phyloP scores from a whole-genome alignment of 2,113 vertebrate species.

The Candoia aspera region DNA sequence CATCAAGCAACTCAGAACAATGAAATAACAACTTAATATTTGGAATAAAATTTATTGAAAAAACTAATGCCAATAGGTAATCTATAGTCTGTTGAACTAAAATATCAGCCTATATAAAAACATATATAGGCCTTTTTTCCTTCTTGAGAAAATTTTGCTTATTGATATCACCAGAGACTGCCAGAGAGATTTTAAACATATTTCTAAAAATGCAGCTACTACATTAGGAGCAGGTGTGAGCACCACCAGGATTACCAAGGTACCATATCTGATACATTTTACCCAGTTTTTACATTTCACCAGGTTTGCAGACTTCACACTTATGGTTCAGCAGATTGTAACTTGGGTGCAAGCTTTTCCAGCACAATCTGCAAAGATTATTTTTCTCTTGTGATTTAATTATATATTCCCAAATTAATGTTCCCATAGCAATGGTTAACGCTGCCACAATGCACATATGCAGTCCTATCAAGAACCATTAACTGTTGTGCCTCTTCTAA shows the following conservation, averaged over 20 bases:
- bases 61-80: slow-evolving; percentile 44
- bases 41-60: slow-evolving; percentile 33
- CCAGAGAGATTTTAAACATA: slow-evolving; percentile 19
- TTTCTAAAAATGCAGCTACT: background rate
- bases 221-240: fast-evolving
- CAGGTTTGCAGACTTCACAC: slow-evolving; percentile 26
- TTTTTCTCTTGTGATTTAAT: slow-evolving; percentile 49
- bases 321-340: slow-evolving; percentile 53
- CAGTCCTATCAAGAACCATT: slow-evolving; percentile 42
- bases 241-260: background rate
- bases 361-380: slow-evolving; percentile 50
- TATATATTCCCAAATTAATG: slow-evolving; percentile 49
- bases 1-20: background rate
- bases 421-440: slow-evolving; percentile 66
- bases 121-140: background rate
- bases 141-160: background rate
- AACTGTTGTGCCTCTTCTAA: slow-evolving; percentile 44
- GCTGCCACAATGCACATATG: slow-evolving; percentile 39
- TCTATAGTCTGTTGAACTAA: slow-evolving; percentile 32
- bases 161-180: background rate
- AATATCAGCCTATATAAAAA: slow-evolving; percentile 24
- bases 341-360: slow-evolving; percentile 32
- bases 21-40: slow-evolving; percentile 17
- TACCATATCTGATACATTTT: background rate
- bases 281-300: slow-evolving; percentile 15